phyloP scores from a whole-genome alignment of 2,113 vertebrate species.

The Tyto alba region DNA sequence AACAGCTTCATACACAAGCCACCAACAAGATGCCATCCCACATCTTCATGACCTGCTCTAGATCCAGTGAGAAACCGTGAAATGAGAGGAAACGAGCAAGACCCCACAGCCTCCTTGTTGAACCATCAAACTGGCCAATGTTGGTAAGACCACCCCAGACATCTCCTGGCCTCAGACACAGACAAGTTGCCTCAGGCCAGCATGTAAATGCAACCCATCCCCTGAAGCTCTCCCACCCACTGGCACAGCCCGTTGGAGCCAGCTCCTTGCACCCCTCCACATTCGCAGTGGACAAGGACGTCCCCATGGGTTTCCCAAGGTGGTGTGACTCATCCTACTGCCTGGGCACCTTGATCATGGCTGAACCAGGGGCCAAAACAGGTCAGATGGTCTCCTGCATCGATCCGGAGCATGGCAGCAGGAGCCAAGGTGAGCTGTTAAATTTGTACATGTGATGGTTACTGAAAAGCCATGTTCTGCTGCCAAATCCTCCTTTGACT shows the following conservation, averaged over 20 bases:
- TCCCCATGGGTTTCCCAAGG: background rate
- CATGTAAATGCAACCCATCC: background rate
- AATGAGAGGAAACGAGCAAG: rapidly evolving
- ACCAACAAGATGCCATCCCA: background rate
- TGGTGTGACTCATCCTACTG: background rate
- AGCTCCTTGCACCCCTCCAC: background rate
- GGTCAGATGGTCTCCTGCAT: background rate
- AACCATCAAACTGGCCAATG: background rate
- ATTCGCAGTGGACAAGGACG: background rate
- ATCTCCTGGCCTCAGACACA: rapidly evolving
- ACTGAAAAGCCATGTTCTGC: background rate
- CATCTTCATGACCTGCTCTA: background rate
- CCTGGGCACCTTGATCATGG: background rate
- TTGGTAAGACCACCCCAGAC: background rate
- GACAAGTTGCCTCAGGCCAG: background rate
- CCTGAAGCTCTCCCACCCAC: background rate
- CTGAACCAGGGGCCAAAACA: background rate
- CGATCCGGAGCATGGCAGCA: background rate
- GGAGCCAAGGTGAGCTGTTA: background rate
- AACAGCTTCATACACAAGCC: background rate
- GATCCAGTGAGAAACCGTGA: background rate
- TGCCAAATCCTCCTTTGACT: background rate
- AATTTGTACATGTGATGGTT: background rate
- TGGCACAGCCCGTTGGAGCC: background rate
- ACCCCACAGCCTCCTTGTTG: background rate